Evolutionary conservation across 2,113 vertebrate species (phyloP).

Genomic region (Hydropotes inermis): DNA sequence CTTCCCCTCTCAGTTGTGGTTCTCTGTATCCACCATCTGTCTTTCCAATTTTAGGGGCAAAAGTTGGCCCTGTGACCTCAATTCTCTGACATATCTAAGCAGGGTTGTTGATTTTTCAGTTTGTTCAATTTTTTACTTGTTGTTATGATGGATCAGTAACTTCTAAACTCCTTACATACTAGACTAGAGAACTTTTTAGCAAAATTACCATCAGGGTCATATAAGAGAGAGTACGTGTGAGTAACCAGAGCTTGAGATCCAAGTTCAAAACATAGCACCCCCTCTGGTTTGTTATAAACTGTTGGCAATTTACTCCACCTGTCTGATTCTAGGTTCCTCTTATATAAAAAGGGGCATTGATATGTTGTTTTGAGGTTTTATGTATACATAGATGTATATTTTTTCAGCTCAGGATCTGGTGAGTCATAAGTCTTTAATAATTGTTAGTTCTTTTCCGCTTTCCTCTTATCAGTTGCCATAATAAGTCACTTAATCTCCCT

Average conservation of each 20-base stretch:
- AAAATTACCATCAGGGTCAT: background rate
- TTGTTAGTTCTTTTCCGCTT: constrained; percentile 20
- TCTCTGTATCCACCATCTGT: background rate
- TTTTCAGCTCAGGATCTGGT: background rate
- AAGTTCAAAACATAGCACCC: background rate
- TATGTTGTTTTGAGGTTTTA: background rate
- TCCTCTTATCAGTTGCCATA: background rate
- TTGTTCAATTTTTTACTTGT: background rate
- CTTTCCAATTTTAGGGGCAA: background rate
- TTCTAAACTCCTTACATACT: background rate
- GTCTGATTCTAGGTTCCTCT: background rate
- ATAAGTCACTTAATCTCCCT: constrained; percentile 40
- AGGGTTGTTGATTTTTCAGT: background rate
- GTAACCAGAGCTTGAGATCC: background rate
- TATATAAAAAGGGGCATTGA: background rate
- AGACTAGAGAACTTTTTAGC: background rate
- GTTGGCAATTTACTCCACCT: background rate
- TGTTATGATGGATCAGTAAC: background rate
- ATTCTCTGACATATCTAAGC: background rate
- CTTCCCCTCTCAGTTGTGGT: background rate
- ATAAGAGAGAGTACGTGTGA: background rate
- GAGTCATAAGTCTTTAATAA: background rate
- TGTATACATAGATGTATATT: background rate
- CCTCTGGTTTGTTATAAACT: background rate
- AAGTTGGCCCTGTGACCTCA: background rate